A percentile compares a stretch with the other conserved stretches of the same genome.
phyloP scores from a whole-genome alignment of 2,888 invertebrate species.

The Troglohyphantes excavatus region DNA sequence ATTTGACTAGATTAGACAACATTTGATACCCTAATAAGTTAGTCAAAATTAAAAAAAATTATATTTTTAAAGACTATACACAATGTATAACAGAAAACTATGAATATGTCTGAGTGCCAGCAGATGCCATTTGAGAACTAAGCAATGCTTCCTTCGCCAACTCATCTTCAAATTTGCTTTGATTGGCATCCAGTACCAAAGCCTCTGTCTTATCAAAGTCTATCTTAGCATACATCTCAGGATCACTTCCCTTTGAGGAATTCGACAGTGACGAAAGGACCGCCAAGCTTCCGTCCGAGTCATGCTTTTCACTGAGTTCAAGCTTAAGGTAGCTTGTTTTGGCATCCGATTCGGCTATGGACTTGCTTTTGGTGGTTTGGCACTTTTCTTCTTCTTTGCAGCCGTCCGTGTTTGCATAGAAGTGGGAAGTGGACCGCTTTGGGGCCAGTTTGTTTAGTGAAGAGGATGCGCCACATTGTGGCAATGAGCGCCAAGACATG shows the following conservation, averaged over 20 bases:
- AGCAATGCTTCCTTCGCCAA: neutral
- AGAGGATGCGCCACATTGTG: constrained; percentile 63
- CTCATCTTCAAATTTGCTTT: constrained; percentile 51
- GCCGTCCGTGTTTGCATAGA: constrained; percentile 57
- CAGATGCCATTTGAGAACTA: constrained; percentile 34
- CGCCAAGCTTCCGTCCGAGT: constrained; percentile 66
- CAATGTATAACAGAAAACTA: neutral
- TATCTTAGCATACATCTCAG: constrained; percentile 91
- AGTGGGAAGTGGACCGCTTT: constrained; percentile 68
- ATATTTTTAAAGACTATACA: no score
- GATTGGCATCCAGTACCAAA: constrained; percentile 82
- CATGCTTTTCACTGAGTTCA: constrained; percentile 46
- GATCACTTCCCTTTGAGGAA: constrained; percentile 64
- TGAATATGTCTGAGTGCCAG: constrained; percentile 60
- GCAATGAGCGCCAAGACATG: constrained; percentile 72
- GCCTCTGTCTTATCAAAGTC: constrained; percentile 97
- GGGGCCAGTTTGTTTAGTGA: constrained; percentile 45
- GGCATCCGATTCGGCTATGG: constrained; percentile 41
- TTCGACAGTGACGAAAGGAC: constrained; percentile 76
- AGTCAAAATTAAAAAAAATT: no score
- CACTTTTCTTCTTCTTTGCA: constrained; percentile 58
- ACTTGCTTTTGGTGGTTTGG: constrained; percentile 13
- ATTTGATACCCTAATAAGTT: no score
- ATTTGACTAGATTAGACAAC: no score
- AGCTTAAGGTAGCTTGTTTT: constrained; percentile 59